Evolutionary conservation across 2,797 vertebrate species (phyloP), one percentile per base, ranked within the genome.

Genomic region (Mallotus villosus): DNA sequence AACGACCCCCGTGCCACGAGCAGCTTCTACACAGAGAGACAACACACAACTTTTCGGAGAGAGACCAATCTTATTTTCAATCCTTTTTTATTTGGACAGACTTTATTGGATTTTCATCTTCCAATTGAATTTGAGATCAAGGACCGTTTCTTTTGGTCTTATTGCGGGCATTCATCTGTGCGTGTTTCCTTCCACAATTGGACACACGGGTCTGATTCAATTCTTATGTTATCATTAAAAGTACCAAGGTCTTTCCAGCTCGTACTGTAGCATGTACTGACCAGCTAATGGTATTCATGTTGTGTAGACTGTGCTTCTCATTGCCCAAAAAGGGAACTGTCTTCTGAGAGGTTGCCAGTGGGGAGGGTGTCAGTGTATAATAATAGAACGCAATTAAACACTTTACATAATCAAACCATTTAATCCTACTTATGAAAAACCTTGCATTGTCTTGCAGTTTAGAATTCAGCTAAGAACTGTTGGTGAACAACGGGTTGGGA

Each of bases 351-450:
- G 7, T 14, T 46, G 41, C 41, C 9, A 46, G 41, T 46, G 11
- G 41, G 9, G 41, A 46, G 41, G 8, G 27, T 68, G 67, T 57
- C 27, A 12, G 63, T 34, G 19, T 34, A 64, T 16, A 19, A 32
- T n/a, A 78, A 59, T 67, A 73, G 19, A 66, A 11, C 4, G 24
- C 29, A 17, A 63, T 46, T 29, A 61, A 49, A 25, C 21, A 69
- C 71, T 68, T 68, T 59, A 57, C 63, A 2, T 49, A 67, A 75
- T 37, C 49, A 73, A 79, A 79, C 63, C 72, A 64, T 70, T 51
- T 49, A 72, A 73, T 63, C 73, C 27, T 80, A 63, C 75, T 76
- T 72, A 77, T 76, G 83, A 87, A 87, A 84, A 72, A 74, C 32
- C 74, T 57, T 82, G 66, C 69, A 80, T 83, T 80, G 41, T 67